Evolutionary conservation across 2,113 vertebrate genomes (phyloP).

Genomic region (Xenopus laevis): DNA sequence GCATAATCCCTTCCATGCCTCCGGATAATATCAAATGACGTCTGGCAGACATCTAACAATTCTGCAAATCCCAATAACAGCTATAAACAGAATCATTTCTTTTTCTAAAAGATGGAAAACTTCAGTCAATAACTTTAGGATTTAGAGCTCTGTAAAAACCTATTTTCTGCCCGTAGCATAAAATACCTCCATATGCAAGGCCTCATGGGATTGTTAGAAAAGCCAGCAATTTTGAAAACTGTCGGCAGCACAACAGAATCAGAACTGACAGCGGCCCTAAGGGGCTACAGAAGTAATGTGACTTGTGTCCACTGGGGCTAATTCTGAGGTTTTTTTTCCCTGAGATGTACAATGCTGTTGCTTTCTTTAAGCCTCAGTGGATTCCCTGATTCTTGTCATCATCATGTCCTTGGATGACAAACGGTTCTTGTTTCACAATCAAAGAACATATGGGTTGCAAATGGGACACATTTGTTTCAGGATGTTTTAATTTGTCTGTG

Average conservation of each 20-base stretch:
- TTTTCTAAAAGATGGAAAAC: slow-evolving; percentile 21
- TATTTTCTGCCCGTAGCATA: slow-evolving; percentile 32
- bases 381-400: slow-evolving; percentile 2
- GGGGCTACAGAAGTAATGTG: slow-evolving; percentile 30
- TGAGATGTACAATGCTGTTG: slow-evolving; percentile 9
- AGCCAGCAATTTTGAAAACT: slow-evolving; percentile 34
- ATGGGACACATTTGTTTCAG: slow-evolving; percentile 6
- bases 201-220: slow-evolving; percentile 31
- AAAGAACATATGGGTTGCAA: slow-evolving; percentile 10
- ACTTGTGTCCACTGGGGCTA: slow-evolving; percentile 24
- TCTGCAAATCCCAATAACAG: slow-evolving; percentile 43
- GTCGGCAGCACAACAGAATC: slow-evolving; percentile 28
- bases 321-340: slow-evolving; percentile 18
- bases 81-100: slow-evolving; percentile 37
- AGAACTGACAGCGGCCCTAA: slow-evolving; percentile 29
- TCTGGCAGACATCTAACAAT: slow-evolving; percentile 45
- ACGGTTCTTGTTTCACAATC: not conserved
- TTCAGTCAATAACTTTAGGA: slow-evolving; percentile 40
- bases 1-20: slow-evolving; percentile 41
- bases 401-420: slow-evolving; percentile 8
- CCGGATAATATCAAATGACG: slow-evolving; percentile 44
- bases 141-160: slow-evolving; percentile 31
- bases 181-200: slow-evolving; percentile 31
- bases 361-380: slow-evolving; percentile 7
- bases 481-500: slow-evolving; percentile 11